Evolutionary conservation across 2,113 vertebrate genomes (phyloP).

Genomic region (Meriones unguiculatus): DNA sequence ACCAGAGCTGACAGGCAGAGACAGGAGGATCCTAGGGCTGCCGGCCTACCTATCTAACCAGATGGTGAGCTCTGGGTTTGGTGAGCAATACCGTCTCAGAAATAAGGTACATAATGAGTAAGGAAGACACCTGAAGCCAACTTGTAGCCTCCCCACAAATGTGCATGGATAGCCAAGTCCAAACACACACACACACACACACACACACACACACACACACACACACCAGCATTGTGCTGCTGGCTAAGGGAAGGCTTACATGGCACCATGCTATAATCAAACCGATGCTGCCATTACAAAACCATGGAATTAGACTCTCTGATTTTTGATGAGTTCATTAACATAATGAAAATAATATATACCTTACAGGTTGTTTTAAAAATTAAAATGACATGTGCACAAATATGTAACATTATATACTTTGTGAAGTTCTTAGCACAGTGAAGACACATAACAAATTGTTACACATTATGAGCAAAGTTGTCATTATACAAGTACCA

Average conservation of each 20-base stretch:
- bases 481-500: not conserved
- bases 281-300: not conserved
- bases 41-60: not conserved
- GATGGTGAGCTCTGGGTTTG: not conserved
- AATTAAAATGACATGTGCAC: not conserved
- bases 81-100: not conserved
- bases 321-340: not conserved
- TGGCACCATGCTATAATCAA: not conserved
- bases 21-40: not conserved
- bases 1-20: not conserved
- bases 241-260: not conserved
- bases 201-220: not conserved
- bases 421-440: constrained; percentile 14
- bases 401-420: not conserved
- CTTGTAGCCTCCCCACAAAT: not conserved
- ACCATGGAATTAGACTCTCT: not conserved
- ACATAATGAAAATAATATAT: not conserved
- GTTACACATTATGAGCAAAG: not conserved
- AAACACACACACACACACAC: not conserved
- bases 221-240: not conserved
- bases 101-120: not conserved
- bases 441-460: not conserved
- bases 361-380: not conserved
- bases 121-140: not conserved
- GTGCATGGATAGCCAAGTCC: too few relatives aligned